Conservation (phyloP, 2,888 invertebrate genomes). For the Pogonocherus hispidulus region DNA sequence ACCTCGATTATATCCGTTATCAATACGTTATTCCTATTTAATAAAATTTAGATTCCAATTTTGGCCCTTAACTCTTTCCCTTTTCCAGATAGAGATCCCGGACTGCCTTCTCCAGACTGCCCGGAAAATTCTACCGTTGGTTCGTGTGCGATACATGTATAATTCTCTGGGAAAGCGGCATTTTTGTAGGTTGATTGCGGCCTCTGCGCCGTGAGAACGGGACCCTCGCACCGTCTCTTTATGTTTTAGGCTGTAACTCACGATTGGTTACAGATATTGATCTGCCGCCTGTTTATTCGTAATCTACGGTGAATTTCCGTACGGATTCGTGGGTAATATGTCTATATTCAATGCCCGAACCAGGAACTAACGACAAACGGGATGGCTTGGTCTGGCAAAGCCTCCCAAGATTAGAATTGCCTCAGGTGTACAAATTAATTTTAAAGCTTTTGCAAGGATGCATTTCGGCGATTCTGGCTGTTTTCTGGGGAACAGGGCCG, state of each 20-base stretch:
- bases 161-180: slow-evolving; percentile 49
- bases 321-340: slow-evolving; percentile 60
- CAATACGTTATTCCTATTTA: no score
- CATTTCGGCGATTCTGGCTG: slow-evolving; percentile 39
- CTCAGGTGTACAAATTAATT: slow-evolving; percentile 24
- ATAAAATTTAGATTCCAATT: not conserved
- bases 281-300: slow-evolving; percentile 64
- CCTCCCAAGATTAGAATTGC: slow-evolving; percentile 2
- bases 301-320: slow-evolving; percentile 63
- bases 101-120: slow-evolving; percentile 59
- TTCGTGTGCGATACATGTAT: slow-evolving; percentile 64
- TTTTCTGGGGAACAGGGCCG: slow-evolving; percentile 25
- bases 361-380: slow-evolving; percentile 39
- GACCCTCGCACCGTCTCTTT: slow-evolving; percentile 55
- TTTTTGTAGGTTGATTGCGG: slow-evolving; percentile 55
- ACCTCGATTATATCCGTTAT: no score
- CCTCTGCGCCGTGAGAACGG: slow-evolving; percentile 40
- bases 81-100: slow-evolving; percentile 34
- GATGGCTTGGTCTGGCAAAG: slow-evolving; percentile 23
- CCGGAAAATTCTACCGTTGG: slow-evolving; percentile 67
- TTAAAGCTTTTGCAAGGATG: slow-evolving; percentile 50
- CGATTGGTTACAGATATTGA: slow-evolving; percentile 67
- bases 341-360: slow-evolving; percentile 54
- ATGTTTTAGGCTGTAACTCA: slow-evolving; percentile 65
- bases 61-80: slow-evolving; percentile 7